Percentiles rank a stretch among this genome's conserved stretches.
Conservation (phyloP, 2,113 vertebrate species). For the Prunella himalayana region DNA sequence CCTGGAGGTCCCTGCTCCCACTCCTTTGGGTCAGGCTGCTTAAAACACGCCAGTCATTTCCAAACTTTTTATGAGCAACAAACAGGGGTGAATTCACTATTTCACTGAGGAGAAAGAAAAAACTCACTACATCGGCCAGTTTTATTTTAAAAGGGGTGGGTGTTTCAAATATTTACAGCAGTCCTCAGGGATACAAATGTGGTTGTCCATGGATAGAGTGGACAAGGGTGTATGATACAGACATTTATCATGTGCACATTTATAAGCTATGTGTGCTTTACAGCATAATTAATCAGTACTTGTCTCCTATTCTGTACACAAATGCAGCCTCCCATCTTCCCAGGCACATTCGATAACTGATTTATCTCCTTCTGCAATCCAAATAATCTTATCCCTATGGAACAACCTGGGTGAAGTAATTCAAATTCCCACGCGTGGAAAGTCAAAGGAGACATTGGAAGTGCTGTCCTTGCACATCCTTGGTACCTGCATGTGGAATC, state of each 20-base stretch:
- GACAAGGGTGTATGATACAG: not conserved
- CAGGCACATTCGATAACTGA: not conserved
- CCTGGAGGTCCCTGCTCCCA: too few relatives aligned
- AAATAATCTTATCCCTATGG: not conserved
- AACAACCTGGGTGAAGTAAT: not conserved
- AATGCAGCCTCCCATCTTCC: not conserved
- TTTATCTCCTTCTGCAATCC: not conserved
- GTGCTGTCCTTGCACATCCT: accelerated
- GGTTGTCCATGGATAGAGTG: not conserved
- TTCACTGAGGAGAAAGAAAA: not conserved
- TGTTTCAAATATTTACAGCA: not conserved
- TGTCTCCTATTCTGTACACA: not conserved
- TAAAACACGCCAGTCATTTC: not conserved
- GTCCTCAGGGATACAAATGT: not conserved
- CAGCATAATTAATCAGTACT: not conserved
- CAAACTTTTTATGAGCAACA: not conserved
- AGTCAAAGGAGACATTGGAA: not conserved
- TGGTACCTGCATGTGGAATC: not conserved
- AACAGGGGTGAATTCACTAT: not conserved
- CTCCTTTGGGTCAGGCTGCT: not conserved
- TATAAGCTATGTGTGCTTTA: not conserved
- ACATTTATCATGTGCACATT: not conserved
- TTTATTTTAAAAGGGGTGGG: not conserved
- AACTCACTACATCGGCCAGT: accelerated
- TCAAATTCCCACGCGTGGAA: accelerated